Evolutionary conservation across 1,140 invertebrate species (phyloP), one percentile per base, ranked within the genome.

Genomic region (Drosophila ogumai): DNA sequence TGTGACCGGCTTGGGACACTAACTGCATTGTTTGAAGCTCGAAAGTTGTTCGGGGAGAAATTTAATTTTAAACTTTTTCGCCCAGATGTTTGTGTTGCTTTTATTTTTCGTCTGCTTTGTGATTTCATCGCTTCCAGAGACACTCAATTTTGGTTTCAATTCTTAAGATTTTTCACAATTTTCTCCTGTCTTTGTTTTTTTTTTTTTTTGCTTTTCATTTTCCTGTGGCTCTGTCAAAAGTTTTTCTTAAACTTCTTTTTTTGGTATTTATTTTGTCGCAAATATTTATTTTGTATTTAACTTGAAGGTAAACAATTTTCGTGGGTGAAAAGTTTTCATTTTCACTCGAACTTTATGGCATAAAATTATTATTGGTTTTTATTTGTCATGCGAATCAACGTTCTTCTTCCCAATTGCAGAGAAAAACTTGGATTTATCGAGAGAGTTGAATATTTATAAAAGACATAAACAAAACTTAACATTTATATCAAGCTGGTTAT

Each of bases 41-140:
- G 46, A 74, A 73, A 76, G 36, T 59, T 65, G 41, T 22, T 63
- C 55, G 55, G 19, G 17, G 31, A 50, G 61, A 75, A 81, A 81
- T 79, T 86, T 79, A 64, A 86, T 86, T 86, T 86, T 43, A 60
- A 86, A 86, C 72, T 84, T 54, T 88, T 77, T 74, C 13, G 72
- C 57, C 72, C 81, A 73, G 72, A 31, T 88, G 65, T 72, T 84
- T 79, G 46, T 31, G 28, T 65, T 79, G 50, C 43, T 47, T 71
- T 60, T 58, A 38, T 67, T 68, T 66, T 57, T 69, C 43, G 66
- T 41, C 40, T 63, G 63, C 72, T 59, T 58, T 72, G 67, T 80
- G 59, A 65, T 75, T 80, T 76, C 36, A 40, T 76, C 75, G 78
- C 76, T 54, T 40, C 12, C 56, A 40, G 57, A 74, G 65, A 78